Conservation (phyloP, 2,888 invertebrate species). For the Nemurella pictetii region DNA sequence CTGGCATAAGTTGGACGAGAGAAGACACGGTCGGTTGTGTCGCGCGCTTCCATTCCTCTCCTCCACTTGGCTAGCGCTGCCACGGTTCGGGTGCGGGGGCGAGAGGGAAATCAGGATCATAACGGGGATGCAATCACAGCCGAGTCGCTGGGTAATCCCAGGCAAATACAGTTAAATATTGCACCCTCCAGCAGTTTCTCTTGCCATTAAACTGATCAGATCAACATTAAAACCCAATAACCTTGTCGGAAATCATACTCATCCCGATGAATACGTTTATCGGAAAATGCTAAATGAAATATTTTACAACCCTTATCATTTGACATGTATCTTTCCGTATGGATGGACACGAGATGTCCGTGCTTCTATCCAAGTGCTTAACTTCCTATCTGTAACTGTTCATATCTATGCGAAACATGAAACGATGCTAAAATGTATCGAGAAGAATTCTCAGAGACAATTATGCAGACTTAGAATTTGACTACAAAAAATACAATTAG, state of each 20-base stretch:
- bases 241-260: background rate
- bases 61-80: background rate
- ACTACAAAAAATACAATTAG: too few species aligned
- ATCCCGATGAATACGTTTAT: background rate
- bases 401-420: too few species aligned
- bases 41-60: background rate
- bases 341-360: too few species aligned
- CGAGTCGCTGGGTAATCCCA: background rate
- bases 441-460: too few species aligned
- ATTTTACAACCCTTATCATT: background rate
- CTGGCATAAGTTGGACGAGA: background rate
- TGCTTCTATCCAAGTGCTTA: too few species aligned
- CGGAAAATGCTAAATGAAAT: background rate
- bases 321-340: too few species aligned
- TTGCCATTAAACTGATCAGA: background rate
- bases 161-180: conserved; percentile 1
- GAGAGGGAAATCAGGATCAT: background rate
- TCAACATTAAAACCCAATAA: background rate
- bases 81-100: background rate
- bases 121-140: background rate
- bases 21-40: background rate
- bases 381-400: too few species aligned
- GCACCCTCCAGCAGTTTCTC: conserved; percentile 8
- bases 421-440: too few species aligned
- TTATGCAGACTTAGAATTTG: too few species aligned